Base-by-base conservation (phyloP, 2,888 invertebrate genomes). In the Resseliella maxima region DNA sequence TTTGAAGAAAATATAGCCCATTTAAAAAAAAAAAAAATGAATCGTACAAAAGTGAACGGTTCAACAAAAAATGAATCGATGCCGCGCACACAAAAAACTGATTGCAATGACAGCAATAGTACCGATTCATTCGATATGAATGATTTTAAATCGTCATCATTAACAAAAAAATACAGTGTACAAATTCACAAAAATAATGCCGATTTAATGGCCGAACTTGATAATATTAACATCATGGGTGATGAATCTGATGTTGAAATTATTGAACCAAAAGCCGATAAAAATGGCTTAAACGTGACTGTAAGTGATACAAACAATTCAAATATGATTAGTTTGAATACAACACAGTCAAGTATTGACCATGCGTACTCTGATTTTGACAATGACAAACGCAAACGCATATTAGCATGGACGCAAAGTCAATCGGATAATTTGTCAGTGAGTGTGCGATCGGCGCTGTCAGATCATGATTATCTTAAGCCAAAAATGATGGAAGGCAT, bases 331-430 rank as follows among this genome's bases (percentile, higher is more conserved):
- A n/a, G 24, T n/a, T 38, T 83, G 38, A 38, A 83, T 24, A 36
- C n/a, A 83, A 38, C 38, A 21, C 38, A 72, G 0, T 31, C 72
- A 35, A 72, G 35, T 12, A 18, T 31, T 31, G 35, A 31, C 15
- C 83, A 5, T n/a, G 21, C 38, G 3, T 38, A 83, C 38, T 38
- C 10, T 38, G 83, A 72, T 31, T 36, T 83, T 12, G 83, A 38
- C 0, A 6, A 6, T 24, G 24, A 0, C 18, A 36, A 38, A 38
- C 38, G n/a, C 8, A 38, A 83, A n/a, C 38, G 38, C 24, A 24
- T 83, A 38, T 38, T 86, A 85, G 46, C 35, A n/a, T 38, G 85
- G 41, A 41, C 87, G 72, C 85, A 87, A 87, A 59, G 54, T 81
- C 21, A 87, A 87, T 85, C 85, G 46, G 24, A 45, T 10, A 41